Evolutionary conservation across 2,888 invertebrate species (phyloP), one percentile per base, ranked within the genome.

Genomic region (Schrankia costaestrigalis): DNA sequence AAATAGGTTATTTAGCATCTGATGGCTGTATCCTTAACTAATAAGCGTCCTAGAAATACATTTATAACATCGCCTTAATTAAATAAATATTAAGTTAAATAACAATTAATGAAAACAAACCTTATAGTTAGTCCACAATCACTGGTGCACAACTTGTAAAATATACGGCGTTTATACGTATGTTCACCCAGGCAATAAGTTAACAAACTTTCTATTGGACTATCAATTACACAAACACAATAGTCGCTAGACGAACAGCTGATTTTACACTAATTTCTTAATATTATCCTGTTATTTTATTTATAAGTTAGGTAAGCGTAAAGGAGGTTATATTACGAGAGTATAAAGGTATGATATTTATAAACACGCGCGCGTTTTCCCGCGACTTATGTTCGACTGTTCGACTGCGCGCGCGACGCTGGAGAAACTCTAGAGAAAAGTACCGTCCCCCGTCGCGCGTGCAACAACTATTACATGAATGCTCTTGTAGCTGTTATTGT

Each of bases 351-450:
- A 27, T 23, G 31, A 31, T 34, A 30, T 34, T n/a, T n/a, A 19
- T 30, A 31, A 46, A 56, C 50, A 70, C 78, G 79, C 77, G 83
- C 71, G 70, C 68, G 65, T 64, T 56, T 62, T 53, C 49, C 62
- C 52, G 61, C 71, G 71, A 61, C 68, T 62, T 49, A 66, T 50
- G 57, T 48, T 46, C 43, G 48, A 80, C 85, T 83, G n/a, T n/a
- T n/a, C n/a, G n/a, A n/a, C n/a, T n/a, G 83, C 74, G 75, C 69
- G 62, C 52, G 75, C 70, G 73, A 64, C 47, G 45, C 38, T 45
- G 60, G 84, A 73, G 85, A 84, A 84, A 86, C 83, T 81, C 69
- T 51, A 77, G 81, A 81, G 86, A 84, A 85, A 84, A 78, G 83
- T 75, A 67, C 59, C 70, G 71, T 71, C 74, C 73, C 70, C 61